Base-by-base conservation (phyloP, 30 jellyfish, hydroid and myxozoan species). In the Aurelia sp. region DNA sequence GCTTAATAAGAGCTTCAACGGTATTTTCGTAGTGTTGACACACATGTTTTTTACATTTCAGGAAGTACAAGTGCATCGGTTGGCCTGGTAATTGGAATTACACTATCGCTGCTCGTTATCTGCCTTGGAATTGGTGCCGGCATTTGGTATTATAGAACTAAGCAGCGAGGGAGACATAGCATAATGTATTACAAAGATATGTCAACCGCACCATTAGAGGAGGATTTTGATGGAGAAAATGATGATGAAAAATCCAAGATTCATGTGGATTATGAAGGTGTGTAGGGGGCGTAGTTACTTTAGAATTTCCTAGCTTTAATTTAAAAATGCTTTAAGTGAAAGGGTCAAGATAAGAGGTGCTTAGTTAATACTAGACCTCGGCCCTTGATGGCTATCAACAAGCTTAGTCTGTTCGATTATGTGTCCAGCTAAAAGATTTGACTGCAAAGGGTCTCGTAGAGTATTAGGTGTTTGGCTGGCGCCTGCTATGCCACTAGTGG, bases 161-260 rank as follows among this genome's bases (percentile, higher is more conserved):
- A 88, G 67, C 81, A 66, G 44, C 88, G 71, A 13, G 86, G 88
- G 15, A 73, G 86, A 19, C 89, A 92, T 23, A 95, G 93, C 59
- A 91, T 94, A 11, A 89, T 89, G 97, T 94, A 94, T 67, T 94
- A 94, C 93, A 94, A 94, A 71, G 99, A 94, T 78, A 94, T 94
- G 99, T 88, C 99, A 16, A 94, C 99, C 2, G 85, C 93, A 21
- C 99, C 98, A 3, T 73, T 94, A 52, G 99, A 94, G 64, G 93
- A 90, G 41, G 99, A 94, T 57, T 94, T 94, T 59, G 97, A 92
- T 11, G 93, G 86, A 30, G 85, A 83, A 17, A 91, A 94, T 23
- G 86, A 44, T 3, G 95, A 79, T 30, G 99, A 94, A 41, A 94
- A 94, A 60, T 85, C 93, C 10, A 94, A 94, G 77, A 89, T 94